Percentiles rank a stretch among this genome's conserved stretches.
These are phyloP conservation scores for Megaceryle maxima DNA, from an alignment of 2,113 vertebrate genomes.

Conservation along the genomic window DNA sequence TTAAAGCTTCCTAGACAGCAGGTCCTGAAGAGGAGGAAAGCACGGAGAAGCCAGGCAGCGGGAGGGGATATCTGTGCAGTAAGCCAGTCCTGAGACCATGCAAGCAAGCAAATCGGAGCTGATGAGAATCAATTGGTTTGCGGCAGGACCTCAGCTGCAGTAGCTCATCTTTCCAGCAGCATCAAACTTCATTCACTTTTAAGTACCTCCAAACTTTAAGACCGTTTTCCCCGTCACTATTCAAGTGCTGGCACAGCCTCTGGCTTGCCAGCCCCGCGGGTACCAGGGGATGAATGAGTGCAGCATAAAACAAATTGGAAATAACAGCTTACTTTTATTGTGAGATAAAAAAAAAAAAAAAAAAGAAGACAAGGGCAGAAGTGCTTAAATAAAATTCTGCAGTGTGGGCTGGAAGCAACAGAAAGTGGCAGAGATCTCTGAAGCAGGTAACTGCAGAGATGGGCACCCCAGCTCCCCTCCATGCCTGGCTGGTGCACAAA, in stretches of 20 bases:
- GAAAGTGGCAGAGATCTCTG: neutral
- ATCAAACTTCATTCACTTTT: neutral
- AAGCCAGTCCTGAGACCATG: neutral
- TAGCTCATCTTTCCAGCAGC: neutral
- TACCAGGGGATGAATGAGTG: neutral
- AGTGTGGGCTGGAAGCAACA: neutral
- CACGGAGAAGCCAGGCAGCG: neutral
- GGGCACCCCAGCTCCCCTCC: neutral
- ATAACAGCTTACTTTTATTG: neutral
- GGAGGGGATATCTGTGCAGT: neutral
- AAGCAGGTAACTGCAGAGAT: neutral
- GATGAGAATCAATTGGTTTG: neutral
- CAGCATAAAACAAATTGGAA: neutral
- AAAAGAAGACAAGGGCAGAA: neutral
- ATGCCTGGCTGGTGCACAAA: neutral
- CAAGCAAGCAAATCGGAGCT: neutral
- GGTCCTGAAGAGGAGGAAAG: neutral
- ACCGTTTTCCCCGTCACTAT: neutral
- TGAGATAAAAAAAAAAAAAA: neutral
- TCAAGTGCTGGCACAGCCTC: neutral
- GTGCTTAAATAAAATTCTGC: neutral
- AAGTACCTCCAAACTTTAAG: neutral
- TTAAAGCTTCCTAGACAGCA: neutral
- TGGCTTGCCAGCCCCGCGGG: neutral
- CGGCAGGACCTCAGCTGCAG: neutral